These are phyloP conservation scores for Pedionomus torquatus DNA, from an alignment of 2,113 vertebrate species.

Conservation along the genomic window DNA sequence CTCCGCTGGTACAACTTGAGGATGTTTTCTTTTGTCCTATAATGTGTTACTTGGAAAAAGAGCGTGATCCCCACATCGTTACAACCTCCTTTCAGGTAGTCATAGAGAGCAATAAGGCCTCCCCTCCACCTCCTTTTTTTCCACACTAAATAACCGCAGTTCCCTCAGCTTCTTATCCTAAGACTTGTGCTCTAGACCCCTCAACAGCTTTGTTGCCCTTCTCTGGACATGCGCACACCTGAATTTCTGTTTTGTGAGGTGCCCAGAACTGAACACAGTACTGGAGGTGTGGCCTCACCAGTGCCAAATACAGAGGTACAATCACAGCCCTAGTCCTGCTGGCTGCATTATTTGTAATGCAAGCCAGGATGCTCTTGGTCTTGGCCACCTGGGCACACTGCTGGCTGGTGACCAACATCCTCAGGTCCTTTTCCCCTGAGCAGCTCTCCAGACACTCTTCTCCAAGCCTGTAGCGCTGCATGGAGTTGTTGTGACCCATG, in stretches of 20 bases:
- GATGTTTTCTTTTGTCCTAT: background rate
- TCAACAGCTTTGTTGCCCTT: background rate
- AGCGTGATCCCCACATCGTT: accelerated
- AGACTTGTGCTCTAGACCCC: background rate
- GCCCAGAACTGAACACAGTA: background rate
- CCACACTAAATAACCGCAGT: background rate
- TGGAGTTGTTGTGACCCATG: background rate
- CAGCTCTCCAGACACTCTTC: background rate
- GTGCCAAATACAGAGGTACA: background rate
- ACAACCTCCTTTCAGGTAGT: background rate
- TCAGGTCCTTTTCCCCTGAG: no score
- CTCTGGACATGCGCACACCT: background rate
- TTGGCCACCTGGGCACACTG: background rate
- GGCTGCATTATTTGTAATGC: background rate
- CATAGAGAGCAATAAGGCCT: background rate
- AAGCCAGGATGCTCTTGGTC: background rate
- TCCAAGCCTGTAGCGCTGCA: background rate
- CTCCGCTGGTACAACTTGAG: no score
- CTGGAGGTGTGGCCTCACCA: background rate
- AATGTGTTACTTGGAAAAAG: background rate
- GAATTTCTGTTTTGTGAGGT: background rate
- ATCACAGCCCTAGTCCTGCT: background rate
- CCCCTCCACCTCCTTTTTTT: background rate
- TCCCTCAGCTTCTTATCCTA: background rate
- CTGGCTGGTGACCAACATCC: background rate